A percentile compares a stretch with the other conserved stretches of the same genome.
Conservation (phyloP, 2,797 vertebrate species). For the Microchirus variegatus region DNA sequence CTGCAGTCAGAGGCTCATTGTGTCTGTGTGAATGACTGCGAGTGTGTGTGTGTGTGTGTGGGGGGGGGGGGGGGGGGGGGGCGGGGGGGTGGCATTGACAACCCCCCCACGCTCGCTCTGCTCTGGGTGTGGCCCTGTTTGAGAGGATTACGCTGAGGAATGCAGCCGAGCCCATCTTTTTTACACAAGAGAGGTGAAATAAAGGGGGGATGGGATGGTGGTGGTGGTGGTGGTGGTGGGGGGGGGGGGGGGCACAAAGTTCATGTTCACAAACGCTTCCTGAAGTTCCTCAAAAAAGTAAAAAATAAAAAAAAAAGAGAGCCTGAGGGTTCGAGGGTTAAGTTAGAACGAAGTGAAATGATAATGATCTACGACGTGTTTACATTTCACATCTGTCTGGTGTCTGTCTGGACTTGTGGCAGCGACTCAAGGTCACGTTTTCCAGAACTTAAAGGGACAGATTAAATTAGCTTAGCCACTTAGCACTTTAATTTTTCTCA, state of each 20-base stretch:
- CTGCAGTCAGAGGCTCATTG: slow-evolving; percentile 64
- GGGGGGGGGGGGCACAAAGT: slow-evolving; percentile 24
- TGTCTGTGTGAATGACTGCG: slow-evolving; percentile 63
- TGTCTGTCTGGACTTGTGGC: slow-evolving; percentile 20
- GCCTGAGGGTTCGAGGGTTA: no score
- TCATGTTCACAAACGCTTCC: slow-evolving; percentile 19
- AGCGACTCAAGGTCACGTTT: no score
- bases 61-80: no score
- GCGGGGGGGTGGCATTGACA: slow-evolving; percentile 35
- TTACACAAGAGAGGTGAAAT: slow-evolving; percentile 49
- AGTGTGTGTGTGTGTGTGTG: no score
- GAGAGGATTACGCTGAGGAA: slow-evolving; percentile 77
- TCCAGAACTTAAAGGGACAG: no score
- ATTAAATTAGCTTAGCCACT: no score
- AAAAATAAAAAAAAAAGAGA: no score
- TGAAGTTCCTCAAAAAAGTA: slow-evolving; percentile 1
- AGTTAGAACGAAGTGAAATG: slow-evolving; percentile 11
- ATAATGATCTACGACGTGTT: background rate
- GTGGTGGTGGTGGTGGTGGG: background rate
- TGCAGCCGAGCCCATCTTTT: slow-evolving; percentile 74
- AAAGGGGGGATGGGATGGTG: background rate
- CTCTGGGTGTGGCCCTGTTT: slow-evolving; percentile 73
- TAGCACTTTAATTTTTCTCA: no score
- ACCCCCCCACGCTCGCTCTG: slow-evolving; percentile 70
- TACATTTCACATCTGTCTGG: slow-evolving; percentile 7